Evolutionary conservation across 1,140 invertebrate species (phyloP).

Genomic region (Myzus persicae): DNA sequence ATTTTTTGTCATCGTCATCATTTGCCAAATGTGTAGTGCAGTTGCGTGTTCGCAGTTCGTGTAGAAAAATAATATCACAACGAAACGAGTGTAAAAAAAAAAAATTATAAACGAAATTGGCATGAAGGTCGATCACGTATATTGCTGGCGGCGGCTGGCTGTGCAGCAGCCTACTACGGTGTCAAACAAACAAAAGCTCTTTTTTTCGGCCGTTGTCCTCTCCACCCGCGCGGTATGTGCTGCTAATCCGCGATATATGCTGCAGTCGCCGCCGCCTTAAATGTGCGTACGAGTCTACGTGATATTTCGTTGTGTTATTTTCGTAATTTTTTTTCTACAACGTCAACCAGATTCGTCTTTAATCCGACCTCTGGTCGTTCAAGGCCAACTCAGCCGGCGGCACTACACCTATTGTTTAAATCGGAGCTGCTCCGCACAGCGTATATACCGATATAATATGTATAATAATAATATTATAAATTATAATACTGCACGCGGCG

Average conservation of each 20-base stretch:
- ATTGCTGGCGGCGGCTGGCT: neutral
- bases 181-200: slow-evolving; percentile 53
- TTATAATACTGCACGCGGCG: neutral
- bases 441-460: neutral
- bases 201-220: slow-evolving; percentile 44
- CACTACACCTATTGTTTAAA: slow-evolving; percentile 48
- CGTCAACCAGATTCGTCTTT: slow-evolving; percentile 51
- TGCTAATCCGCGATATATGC: neutral
- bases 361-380: slow-evolving; percentile 51
- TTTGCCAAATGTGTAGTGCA: slow-evolving; percentile 29
- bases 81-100: neutral
- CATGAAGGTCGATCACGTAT: slow-evolving; percentile 53
- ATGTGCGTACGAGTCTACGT: neutral
- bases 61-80: slow-evolving; percentile 45
- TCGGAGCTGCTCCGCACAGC: neutral
- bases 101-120: slow-evolving; percentile 41
- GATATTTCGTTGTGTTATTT: neutral
- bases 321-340: neutral
- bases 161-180: neutral
- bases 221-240: neutral
- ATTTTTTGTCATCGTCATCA: slow-evolving; percentile 31
- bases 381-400: slow-evolving; percentile 40
- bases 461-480: slow-evolving; percentile 2
- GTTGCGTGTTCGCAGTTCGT: neutral
- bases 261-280: no score